These are phyloP conservation scores for Muraenolepis orangiensis DNA, from an alignment of 2,797 vertebrate species.

Conservation along the genomic window DNA sequence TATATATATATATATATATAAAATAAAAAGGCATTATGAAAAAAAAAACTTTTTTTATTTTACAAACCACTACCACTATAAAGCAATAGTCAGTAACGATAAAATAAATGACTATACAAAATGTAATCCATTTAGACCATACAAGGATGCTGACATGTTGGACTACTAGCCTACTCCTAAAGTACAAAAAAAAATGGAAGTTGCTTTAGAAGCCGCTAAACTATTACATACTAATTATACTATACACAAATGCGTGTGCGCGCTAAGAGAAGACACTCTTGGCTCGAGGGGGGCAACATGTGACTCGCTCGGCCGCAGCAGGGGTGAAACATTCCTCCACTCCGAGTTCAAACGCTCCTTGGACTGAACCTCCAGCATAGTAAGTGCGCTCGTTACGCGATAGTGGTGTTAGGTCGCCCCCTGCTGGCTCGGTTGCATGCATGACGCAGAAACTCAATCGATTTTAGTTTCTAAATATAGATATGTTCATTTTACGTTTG, in stretches of 20 bases:
- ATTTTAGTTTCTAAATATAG: neutral
- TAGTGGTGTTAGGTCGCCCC: conserved; percentile 9
- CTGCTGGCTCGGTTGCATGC: conserved; percentile 33
- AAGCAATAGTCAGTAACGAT: too few species aligned
- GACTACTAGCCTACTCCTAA: neutral
- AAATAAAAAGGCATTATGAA: neutral
- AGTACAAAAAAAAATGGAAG: neutral
- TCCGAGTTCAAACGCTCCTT: neutral
- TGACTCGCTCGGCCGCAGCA: neutral
- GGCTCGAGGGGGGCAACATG: neutral
- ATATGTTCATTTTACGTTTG: neutral
- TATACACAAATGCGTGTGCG: neutral
- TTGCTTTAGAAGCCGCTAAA: neutral
- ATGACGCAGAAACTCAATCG: neutral
- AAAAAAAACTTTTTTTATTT: neutral
- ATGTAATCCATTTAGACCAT: neutral
- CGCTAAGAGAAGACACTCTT: neutral
- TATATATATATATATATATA: neutral
- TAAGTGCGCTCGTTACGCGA: neutral
- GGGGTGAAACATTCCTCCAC: neutral
- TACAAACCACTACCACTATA: neutral
- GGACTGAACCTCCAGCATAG: neutral
- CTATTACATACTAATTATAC: neutral
- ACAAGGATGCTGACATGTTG: neutral
- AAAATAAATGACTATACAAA: neutral